These are phyloP conservation scores for Pheosia gnoma DNA, from an alignment of 2,888 invertebrate species.

Conservation along the genomic window DNA sequence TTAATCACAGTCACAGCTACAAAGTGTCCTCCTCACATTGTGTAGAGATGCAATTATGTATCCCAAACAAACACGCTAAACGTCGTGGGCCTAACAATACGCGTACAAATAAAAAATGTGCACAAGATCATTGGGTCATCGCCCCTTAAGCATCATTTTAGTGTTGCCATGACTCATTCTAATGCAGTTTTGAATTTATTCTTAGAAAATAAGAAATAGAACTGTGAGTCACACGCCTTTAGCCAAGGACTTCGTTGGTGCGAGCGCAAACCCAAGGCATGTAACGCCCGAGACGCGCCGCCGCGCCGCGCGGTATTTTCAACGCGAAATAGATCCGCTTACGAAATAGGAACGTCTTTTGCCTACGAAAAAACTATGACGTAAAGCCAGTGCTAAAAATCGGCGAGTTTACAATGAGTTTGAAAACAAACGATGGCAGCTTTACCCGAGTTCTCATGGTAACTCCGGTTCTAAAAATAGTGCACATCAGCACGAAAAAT, in stretches of 20 bases:
- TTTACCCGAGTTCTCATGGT: not conserved
- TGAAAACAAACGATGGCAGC: conserved; percentile 9
- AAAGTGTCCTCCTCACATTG: not conserved
- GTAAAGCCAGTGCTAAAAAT: conserved; percentile 4
- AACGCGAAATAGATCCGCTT: conserved; percentile 35
- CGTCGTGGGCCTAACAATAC: conserved; percentile 4
- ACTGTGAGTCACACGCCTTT: conserved; percentile 68
- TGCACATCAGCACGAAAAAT: conserved; percentile 9
- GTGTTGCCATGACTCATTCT: conserved; percentile 67
- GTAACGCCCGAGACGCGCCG: conserved; percentile 31
- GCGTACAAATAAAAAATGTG: conserved; percentile 26
- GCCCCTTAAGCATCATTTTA: conserved; percentile 61
- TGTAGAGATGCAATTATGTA: not conserved
- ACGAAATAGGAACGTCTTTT: conserved; percentile 34
- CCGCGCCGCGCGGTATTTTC: conserved; percentile 46
- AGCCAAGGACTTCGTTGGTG: conserved; percentile 66
- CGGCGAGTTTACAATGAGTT: conserved; percentile 4
- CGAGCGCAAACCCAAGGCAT: conserved; percentile 37
- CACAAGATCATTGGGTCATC: conserved; percentile 68
- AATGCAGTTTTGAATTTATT: conserved; percentile 80
- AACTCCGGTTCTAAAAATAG: not conserved
- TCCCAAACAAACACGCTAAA: conserved; percentile 4
- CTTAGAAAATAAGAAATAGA: conserved; percentile 81
- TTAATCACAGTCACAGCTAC: not conserved
- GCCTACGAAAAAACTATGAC: conserved; percentile 19